A percentile compares a stretch with the other conserved stretches of the same genome.
phyloP scores from a whole-genome alignment of 2,113 vertebrate species.

The Circaetus gallicus region DNA sequence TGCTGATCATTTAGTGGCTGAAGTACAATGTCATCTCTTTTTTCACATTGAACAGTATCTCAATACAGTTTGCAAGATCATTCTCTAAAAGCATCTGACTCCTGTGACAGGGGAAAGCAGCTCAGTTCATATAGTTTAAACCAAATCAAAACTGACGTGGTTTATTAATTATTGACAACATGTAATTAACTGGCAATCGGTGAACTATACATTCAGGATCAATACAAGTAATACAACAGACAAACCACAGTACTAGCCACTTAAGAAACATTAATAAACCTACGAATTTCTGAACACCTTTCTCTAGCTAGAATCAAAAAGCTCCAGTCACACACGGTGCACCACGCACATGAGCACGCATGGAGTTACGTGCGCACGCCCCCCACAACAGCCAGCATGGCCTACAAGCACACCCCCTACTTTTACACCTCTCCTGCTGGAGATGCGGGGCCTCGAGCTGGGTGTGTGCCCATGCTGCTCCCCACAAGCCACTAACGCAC shows the following conservation, averaged over 20 bases:
- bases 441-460: rapidly evolving
- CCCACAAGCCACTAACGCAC: rapidly evolving
- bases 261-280: not conserved
- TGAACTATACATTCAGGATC: not conserved
- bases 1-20: not conserved
- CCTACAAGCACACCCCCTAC: rapidly evolving
- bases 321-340: not conserved
- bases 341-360: rapidly evolving
- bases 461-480: rapidly evolving
- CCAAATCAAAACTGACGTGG: not conserved
- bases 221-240: not conserved
- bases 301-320: not conserved
- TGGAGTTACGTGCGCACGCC: rapidly evolving
- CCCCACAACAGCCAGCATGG: rapidly evolving
- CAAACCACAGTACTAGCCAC: not conserved
- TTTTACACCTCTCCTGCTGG: not conserved
- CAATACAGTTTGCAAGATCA: not conserved
- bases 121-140: not conserved
- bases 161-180: not conserved
- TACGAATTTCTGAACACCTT: not conserved
- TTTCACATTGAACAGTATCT: not conserved
- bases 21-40: not conserved
- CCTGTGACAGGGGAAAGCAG: not conserved
- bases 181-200: not conserved
- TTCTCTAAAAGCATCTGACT: not conserved